These are phyloP conservation scores for Sitodiplosis mosellana DNA, from an alignment of 1,140 invertebrate species.

Conservation along the genomic window DNA sequence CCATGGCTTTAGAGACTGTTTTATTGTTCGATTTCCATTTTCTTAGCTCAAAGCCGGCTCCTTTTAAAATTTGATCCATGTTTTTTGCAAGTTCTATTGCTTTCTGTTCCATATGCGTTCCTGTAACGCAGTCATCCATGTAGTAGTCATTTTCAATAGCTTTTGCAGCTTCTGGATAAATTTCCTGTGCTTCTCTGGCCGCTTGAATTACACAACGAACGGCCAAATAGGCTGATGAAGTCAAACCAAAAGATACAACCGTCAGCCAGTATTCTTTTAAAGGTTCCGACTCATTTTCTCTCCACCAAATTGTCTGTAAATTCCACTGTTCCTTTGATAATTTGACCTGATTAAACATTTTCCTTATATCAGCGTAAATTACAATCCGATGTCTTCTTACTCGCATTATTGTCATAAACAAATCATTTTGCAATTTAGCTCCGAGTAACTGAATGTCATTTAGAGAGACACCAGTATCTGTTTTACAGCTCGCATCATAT, in stretches of 20 bases:
- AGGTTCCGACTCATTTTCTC: slow-evolving; percentile 4
- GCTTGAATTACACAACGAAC: not conserved
- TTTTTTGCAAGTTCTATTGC: slow-evolving; percentile 10
- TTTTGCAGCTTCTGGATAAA: slow-evolving; percentile 11
- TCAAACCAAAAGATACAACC: slow-evolving; percentile 17
- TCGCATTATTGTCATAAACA: slow-evolving; percentile 17
- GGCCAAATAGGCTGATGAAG: slow-evolving; percentile 11
- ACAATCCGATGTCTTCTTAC: slow-evolving; percentile 17
- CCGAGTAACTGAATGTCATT: slow-evolving; percentile 14
- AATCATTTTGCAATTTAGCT: slow-evolving; percentile 16
- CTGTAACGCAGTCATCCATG: slow-evolving; percentile 23
- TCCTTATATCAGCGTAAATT: slow-evolving; percentile 13
- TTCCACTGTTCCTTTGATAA: slow-evolving; percentile 8
- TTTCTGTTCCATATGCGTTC: slow-evolving; percentile 6
- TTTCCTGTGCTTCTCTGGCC: not conserved
- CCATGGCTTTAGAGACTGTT: not conserved
- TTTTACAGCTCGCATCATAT: too few relatives aligned
- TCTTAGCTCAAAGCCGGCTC: slow-evolving; percentile 17
- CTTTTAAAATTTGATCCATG: slow-evolving; percentile 7
- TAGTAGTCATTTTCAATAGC: slow-evolving; percentile 13
- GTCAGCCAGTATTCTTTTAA: not conserved
- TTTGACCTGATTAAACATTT: slow-evolving; percentile 17
- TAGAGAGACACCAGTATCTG: too few relatives aligned
- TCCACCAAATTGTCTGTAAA: slow-evolving; percentile 23
- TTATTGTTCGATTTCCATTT: slow-evolving; percentile 23